Percentiles rank a stretch among this genome's conserved stretches.
Conservation (phyloP, 2,888 invertebrate species). For the Stenurella melanura region DNA sequence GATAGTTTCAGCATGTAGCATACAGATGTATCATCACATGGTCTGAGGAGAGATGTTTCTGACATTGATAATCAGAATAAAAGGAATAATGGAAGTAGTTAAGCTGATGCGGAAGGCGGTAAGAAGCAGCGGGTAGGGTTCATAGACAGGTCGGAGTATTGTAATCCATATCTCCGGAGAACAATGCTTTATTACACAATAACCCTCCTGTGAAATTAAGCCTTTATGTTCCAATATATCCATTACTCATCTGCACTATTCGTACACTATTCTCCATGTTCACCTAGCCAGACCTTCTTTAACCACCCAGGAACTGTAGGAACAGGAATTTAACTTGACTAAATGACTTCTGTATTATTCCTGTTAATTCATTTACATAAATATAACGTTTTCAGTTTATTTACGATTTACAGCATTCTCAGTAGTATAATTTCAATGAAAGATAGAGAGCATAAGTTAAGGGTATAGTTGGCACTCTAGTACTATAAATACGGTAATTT, state of each 20-base stretch:
- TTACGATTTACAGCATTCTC: conserved; percentile 33
- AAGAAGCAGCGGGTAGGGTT: conserved; percentile 64
- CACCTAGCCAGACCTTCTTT: conserved; percentile 51
- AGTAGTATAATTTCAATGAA: not conserved
- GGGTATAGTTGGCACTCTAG: too few relatives aligned
- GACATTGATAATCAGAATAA: conserved; percentile 51
- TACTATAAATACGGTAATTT: too few relatives aligned
- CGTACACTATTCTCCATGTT: conserved; percentile 59
- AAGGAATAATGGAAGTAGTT: conserved; percentile 57
- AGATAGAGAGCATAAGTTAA: too few relatives aligned
- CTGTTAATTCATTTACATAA: conserved; percentile 55
- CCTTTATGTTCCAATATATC: conserved; percentile 72
- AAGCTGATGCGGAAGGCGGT: conserved; percentile 63
- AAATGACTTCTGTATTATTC: conserved; percentile 48
- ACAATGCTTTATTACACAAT: conserved; percentile 74
- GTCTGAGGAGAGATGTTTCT: conserved; percentile 31
- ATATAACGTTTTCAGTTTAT: conserved; percentile 40
- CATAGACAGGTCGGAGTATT: conserved; percentile 68
- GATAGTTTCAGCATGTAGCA: conserved; percentile 5
- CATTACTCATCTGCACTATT: conserved; percentile 70
- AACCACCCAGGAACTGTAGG: conserved; percentile 47
- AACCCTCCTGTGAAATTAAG: conserved; percentile 73
- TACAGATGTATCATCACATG: not conserved
- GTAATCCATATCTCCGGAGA: conserved; percentile 71
- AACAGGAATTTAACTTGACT: conserved; percentile 46